Percentiles rank a stretch among this genome's conserved stretches.
Evolutionary conservation across 1,140 invertebrate genomes (phyloP).

Genomic region (Drosophila melanica): DNA sequence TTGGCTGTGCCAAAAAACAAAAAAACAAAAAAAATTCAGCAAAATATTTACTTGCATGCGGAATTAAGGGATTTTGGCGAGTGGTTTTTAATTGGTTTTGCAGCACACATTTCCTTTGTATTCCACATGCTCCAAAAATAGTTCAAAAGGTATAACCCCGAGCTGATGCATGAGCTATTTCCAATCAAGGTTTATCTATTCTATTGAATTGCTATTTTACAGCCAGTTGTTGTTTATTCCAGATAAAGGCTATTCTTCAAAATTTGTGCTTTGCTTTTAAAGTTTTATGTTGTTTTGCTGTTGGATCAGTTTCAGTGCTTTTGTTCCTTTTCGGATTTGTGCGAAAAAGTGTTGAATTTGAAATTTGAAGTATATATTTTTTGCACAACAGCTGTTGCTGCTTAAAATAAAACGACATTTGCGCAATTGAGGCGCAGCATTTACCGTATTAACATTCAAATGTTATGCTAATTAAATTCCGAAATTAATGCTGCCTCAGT

Average conservation of each 20-base stretch:
- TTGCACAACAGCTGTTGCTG: neutral
- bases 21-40: too few species aligned
- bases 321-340: neutral
- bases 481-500: conserved; percentile 6
- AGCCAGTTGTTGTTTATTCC: conserved; percentile 2
- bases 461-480: conserved; percentile 22
- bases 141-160: too few species aligned
- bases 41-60: too few species aligned
- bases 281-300: neutral
- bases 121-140: too few species aligned
- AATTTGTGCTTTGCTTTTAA: neutral
- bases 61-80: too few species aligned
- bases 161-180: too few species aligned
- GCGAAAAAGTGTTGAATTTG: neutral
- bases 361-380: neutral
- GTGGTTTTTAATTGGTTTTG: too few species aligned
- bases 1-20: neutral
- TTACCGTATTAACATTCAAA: neutral
- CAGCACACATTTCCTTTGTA: too few species aligned
- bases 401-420: neutral
- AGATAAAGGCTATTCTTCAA: conserved; percentile 7
- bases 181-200: neutral
- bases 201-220: neutral
- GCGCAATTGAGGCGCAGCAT: neutral
- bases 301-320: neutral